Base-by-base conservation (phyloP, 2,797 vertebrate species). In the Meda fulgida region DNA sequence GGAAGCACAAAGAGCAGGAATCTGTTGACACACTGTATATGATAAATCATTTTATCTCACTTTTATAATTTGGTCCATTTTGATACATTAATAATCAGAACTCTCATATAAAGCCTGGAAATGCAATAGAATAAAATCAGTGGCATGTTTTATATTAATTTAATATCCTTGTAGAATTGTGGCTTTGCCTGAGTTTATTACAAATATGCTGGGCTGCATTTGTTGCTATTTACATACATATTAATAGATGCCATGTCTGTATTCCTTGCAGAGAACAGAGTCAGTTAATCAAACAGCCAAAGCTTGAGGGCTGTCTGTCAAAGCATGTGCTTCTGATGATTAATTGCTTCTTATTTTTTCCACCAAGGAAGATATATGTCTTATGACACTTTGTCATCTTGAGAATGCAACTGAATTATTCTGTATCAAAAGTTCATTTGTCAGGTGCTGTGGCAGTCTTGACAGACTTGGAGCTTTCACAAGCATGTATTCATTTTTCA, bases 151-250 rank as follows among this genome's bases (percentile, higher is more conserved):
- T 80, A 36, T 80, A 76, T 77, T 51, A 80, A 19, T 77, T 84
- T 75, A 46, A 83, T 81, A 69, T 87, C 65, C 38, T 53, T 21
- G 31, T 36, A 46, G 48, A 70, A 69, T 58, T 43, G 31, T 80
- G 51, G 9, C 43, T 84, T 76, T 60, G 48, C 46, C 23, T 10
- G 46, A 26, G 46, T 84, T 81, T 84, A 80, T 73, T 72, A 69
- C 66, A 85, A 46, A 77, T 69, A 82, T 55, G 75, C 73, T 5
- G 46, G 23, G 13, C 65, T 58, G 75, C 53, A 46, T 82, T 87
- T 67, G 26, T 77, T 67, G 36, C 21, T 82, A 87, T 87, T 85
- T 83, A 58, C 67, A 85, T 87, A 85, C 16, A 87, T 87, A 87
- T 87, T 75, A 87, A 85, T 87, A 85, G 80, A 85, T 46, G 36